These are phyloP conservation scores for Pseudocheirus occidentalis DNA, from an alignment of 2,797 vertebrate genomes.

Conservation along the genomic window DNA sequence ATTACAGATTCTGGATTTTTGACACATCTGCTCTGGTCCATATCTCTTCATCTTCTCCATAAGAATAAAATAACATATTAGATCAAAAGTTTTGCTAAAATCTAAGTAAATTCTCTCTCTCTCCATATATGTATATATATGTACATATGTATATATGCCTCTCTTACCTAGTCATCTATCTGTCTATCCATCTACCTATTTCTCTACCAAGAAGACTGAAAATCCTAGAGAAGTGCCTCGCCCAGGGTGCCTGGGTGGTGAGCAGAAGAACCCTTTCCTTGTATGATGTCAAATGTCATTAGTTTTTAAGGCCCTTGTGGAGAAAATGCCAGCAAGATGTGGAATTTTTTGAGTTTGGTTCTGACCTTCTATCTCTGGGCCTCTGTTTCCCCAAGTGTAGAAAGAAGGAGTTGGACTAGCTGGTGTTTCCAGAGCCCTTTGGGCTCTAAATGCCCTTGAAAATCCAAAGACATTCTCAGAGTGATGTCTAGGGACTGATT, in stretches of 20 bases:
- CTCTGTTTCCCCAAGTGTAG: neutral
- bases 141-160: no score
- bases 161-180: neutral
- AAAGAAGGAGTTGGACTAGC: neutral
- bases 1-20: neutral
- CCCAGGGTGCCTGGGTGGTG: fast-evolving
- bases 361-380: neutral
- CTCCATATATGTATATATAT: no score
- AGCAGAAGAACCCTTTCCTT: neutral
- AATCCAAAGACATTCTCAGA: neutral
- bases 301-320: neutral
- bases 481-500: neutral
- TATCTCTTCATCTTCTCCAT: neutral
- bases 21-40: neutral
- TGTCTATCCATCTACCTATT: neutral
- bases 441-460: neutral
- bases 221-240: neutral
- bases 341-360: neutral
- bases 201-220: neutral
- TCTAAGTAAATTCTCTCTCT: no score
- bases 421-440: neutral
- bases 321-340: neutral
- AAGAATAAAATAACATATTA: neutral
- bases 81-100: neutral
- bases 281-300: neutral